Conservation (phyloP, 1,140 invertebrate genomes). For the Melipona quadrifasciata region DNA sequence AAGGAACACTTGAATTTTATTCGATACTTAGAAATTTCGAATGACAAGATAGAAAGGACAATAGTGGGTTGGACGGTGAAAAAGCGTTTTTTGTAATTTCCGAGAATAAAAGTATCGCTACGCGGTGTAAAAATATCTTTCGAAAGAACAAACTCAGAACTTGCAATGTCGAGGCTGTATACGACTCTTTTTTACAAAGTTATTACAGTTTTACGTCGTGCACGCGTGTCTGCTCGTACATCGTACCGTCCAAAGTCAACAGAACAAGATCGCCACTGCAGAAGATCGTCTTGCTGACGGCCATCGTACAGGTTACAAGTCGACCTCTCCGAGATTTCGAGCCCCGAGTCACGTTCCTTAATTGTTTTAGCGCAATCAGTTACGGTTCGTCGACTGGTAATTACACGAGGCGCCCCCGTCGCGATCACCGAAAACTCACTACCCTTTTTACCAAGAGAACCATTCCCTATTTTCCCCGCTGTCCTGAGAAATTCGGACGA, state of each 20-base stretch:
- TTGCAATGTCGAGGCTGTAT: no score
- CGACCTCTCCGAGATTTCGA: conserved; percentile 33
- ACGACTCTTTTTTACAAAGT: no score
- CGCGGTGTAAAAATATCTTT: no score
- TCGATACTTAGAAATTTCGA: no score
- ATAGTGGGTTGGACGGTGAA: no score
- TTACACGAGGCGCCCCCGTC: conserved; percentile 22
- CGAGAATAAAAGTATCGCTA: no score
- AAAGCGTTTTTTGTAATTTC: no score
- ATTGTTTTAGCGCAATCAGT: conserved; percentile 61
- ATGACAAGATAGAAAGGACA: no score
- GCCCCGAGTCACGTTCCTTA: conserved; percentile 61
- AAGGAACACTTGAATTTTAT: no score
- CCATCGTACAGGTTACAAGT: conserved; percentile 23
- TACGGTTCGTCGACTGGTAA: conserved; percentile 61
- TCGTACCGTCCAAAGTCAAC: conserved; percentile 6
- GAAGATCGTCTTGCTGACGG: conserved; percentile 36
- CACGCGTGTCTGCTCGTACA: no score
- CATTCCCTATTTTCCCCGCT: not conserved
- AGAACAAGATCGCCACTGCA: conserved; percentile 49
- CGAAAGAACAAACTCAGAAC: no score
- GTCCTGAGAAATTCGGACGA: conserved; percentile 35
- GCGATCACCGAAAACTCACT: not conserved
- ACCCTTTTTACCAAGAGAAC: conserved; percentile 26
- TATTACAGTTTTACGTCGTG: no score